A percentile compares a stretch with the other conserved stretches of the same genome.
These are phyloP conservation scores for Zaprionus ghesquierei DNA, from an alignment of 1,140 invertebrate genomes.

Conservation along the genomic window DNA sequence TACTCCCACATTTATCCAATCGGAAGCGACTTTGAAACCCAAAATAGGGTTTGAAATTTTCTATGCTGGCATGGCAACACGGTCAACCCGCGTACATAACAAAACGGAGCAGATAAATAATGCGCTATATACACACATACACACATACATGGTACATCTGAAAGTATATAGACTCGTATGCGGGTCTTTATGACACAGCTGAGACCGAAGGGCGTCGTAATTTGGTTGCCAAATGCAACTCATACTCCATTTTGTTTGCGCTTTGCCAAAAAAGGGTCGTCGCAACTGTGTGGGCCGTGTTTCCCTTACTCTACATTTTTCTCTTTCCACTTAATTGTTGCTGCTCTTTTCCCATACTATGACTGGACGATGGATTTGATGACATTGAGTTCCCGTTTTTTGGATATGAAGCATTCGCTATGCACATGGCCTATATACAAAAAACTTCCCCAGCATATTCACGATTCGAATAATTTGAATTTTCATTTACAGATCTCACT, in stretches of 20 bases:
- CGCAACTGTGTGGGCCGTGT: neutral
- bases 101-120: neutral
- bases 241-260: constrained; percentile 73
- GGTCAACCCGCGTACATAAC: neutral
- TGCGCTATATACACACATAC: constrained; percentile 16
- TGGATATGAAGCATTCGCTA: neutral
- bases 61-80: constrained; percentile 64
- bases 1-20: constrained; percentile 77
- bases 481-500: too few species aligned
- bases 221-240: constrained; percentile 76
- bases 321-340: too few species aligned
- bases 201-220: constrained; percentile 71
- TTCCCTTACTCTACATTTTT: neutral
- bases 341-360: neutral
- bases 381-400: neutral
- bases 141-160: neutral
- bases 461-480: too few species aligned
- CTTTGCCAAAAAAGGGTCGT: constrained; percentile 4
- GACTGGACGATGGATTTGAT: neutral
- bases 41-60: constrained; percentile 80
- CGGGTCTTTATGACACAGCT: constrained; percentile 49
- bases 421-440: neutral
- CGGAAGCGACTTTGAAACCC: constrained; percentile 81
- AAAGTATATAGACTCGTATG: constrained; percentile 31
- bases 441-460: neutral